Percentiles rank a stretch among this genome's conserved stretches.
Conservation (phyloP, 2,113 vertebrate species). For the Cricetomys ansorgei region DNA sequence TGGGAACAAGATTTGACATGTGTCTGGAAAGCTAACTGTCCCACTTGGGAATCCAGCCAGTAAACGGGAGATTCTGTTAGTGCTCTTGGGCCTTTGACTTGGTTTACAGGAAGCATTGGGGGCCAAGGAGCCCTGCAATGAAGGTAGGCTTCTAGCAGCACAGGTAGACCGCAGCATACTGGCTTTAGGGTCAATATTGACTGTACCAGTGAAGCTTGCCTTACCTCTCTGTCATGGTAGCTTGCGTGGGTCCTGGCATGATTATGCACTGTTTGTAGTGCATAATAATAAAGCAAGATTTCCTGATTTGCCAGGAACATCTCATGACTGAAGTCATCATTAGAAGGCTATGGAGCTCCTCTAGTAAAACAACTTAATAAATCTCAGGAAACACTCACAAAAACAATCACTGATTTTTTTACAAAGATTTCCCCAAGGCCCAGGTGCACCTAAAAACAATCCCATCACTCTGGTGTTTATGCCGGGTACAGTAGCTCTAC, state of each 20-base stretch:
- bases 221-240: neutral
- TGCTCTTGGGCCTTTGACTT: neutral
- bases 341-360: too few relatives aligned
- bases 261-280: too few relatives aligned
- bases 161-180: fast-evolving
- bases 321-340: too few relatives aligned
- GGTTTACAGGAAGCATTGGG: neutral
- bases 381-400: too few relatives aligned
- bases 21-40: neutral
- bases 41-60: neutral
- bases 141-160: fast-evolving
- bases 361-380: too few relatives aligned
- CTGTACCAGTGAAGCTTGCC: neutral
- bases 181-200: neutral
- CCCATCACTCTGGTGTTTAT: too few relatives aligned
- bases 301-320: too few relatives aligned
- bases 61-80: neutral
- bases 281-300: too few relatives aligned
- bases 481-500: too few relatives aligned
- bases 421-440: too few relatives aligned
- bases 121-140: fast-evolving
- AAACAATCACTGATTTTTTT: too few relatives aligned
- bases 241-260: neutral
- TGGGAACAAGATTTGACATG: neutral
- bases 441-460: too few relatives aligned